A percentile compares a stretch with the other conserved stretches of the same genome.
Evolutionary conservation across 2,888 invertebrate species (phyloP).

Genomic region (Morpho deidamia): DNA sequence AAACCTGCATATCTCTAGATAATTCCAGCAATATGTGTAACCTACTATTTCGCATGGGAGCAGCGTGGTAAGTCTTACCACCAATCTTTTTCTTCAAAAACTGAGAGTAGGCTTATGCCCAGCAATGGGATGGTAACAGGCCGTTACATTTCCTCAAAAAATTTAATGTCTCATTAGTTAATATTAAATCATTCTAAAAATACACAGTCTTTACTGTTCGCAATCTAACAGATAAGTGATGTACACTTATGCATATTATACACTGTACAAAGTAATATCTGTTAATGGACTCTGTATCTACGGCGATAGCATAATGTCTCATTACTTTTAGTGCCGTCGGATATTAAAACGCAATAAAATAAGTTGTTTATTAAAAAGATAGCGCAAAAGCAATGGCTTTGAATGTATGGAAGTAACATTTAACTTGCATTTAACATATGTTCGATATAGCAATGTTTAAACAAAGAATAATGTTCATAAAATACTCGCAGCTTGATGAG

Average conservation of each 20-base stretch:
- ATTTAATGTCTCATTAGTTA: not conserved
- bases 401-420: not conserved
- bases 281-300: constrained; percentile 20
- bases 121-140: too few relatives aligned
- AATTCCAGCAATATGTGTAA: too few relatives aligned
- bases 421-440: not conserved
- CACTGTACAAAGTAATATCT: constrained; percentile 16
- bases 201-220: constrained; percentile 5
- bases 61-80: too few relatives aligned
- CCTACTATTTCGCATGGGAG: too few relatives aligned
- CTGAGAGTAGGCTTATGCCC: too few relatives aligned
- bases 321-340: constrained; percentile 20
- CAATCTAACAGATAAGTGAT: constrained; percentile 11
- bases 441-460: too few relatives aligned
- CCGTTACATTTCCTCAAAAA: too few relatives aligned
- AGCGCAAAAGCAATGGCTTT: constrained; percentile 7
- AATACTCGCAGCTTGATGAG: too few relatives aligned
- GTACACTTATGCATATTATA: constrained; percentile 11
- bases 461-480: too few relatives aligned
- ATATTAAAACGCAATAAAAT: constrained; percentile 19
- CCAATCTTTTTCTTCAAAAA: too few relatives aligned
- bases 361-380: constrained; percentile 14
- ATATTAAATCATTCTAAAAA: not conserved
- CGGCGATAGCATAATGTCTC: constrained; percentile 18
- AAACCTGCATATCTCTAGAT: too few relatives aligned